Percentiles rank a stretch among this genome's conserved stretches.
Evolutionary conservation across 1,140 invertebrate genomes (phyloP).

Genomic region (Panagrolaimus sp.): DNA sequence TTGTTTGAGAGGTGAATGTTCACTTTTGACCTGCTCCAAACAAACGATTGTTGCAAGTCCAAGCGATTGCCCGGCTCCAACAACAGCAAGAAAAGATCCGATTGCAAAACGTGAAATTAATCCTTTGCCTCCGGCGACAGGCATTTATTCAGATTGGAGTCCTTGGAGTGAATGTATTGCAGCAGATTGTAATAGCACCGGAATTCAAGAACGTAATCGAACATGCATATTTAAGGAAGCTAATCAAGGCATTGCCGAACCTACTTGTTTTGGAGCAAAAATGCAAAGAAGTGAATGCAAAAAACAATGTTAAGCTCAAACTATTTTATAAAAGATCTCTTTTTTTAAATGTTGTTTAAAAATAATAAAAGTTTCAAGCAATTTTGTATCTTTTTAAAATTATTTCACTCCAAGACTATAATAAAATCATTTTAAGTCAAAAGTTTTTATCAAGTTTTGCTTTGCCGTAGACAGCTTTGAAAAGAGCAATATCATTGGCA

Average conservation of each 20-base stretch:
- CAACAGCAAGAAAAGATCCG: no score
- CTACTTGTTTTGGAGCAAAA: background rate
- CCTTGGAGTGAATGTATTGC: conserved; percentile 2
- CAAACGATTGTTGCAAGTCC: background rate
- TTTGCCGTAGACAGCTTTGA: no score
- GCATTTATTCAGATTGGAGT: background rate
- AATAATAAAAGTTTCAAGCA: no score
- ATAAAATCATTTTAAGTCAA: no score
- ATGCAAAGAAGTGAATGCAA: background rate
- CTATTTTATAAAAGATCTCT: no score
- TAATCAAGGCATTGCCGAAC: background rate
- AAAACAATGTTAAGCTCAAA: background rate
- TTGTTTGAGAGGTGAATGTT: conserved; percentile 19
- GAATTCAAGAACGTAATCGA: background rate
- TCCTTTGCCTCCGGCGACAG: background rate
- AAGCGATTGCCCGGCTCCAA: background rate
- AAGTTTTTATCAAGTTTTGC: no score
- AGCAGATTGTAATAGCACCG: background rate
- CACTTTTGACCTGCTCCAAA: background rate
- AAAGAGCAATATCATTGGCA: no score
- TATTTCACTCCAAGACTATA: no score
- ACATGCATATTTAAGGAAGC: background rate
- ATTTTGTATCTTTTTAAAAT: no score
- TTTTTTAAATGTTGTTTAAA: no score
- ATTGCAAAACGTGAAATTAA: no score